Evolutionary conservation across 2,888 invertebrate genomes (phyloP), one percentile per base, ranked within the genome.

Genomic region (Reticulitermes lucifugus): DNA sequence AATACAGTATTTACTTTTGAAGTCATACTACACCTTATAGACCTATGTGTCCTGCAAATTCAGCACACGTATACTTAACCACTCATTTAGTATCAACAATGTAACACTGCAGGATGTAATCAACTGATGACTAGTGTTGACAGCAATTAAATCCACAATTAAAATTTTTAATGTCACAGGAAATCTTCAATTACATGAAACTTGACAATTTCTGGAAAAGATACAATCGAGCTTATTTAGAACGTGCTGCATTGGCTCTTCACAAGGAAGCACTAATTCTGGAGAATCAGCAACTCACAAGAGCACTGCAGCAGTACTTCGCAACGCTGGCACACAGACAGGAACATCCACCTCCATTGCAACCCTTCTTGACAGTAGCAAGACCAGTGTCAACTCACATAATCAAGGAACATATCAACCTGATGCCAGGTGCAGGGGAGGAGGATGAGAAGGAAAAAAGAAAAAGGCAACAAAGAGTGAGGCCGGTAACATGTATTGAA

Each of bases 161-260:
- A 12, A 55, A 18, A 55, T 55, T 18, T 18, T 55, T 55, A 55
- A 55, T 55, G 18, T 55, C 55, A 55, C 18, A 77, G 77, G 77
- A 77, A n/a, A 71, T 86, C 5, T 60, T 83, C 29, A 29, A 70
- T 59, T 86, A 79, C 43, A 41, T 91, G 22, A 93, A 94, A 89
- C 91, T 96, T 92, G 94, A 95, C 87, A 94, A 94, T 88, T 96
- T 96, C 89, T 94, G 96, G 93, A 91, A 92, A 85, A 92, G 93
- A 21, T 93, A 92, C 85, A 94, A 94, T 89, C 91, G 93, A 86
- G 92, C 92, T 2, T 88, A 92, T 35, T 89, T 93, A 77, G 94
- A 93, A 88, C 92, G 92, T 79, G 91, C 92, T 51, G 92, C 92
- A 14, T 89, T 93, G 85, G 91, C 90, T 82, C 90, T 90, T 86